Evolutionary conservation across 2,797 vertebrate species (phyloP), one percentile per base, ranked within the genome.

Genomic region (Hippopotamyrus pictus): DNA sequence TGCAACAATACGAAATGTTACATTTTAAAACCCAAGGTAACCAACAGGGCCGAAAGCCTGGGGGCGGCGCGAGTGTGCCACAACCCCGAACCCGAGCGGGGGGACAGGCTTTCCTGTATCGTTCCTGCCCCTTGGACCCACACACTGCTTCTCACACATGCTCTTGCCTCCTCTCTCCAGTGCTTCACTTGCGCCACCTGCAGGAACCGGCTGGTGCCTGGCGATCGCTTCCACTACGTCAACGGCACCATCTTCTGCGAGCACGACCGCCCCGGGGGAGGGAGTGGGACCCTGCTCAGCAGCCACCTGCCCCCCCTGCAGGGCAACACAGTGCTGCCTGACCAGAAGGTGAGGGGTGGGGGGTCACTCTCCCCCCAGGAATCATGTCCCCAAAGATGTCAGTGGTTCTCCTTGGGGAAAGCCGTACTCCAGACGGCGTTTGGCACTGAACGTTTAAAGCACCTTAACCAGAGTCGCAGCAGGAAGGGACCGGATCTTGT

Each of bases 121-220:
- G 25, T 5, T 69, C 62, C 62, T 14, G 62, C 25, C 62, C 62
- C 25, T 29, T 12, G 9, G 25, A 33, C 29, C 29, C 11, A 33
- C 37, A n/a, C 3, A 2, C 41, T 14, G 86, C 29, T 62, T 44
- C 54, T 88, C 33, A 88, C 33, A 4, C 37, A 14, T 25, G 6
- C 11, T 37, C 29, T 59, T 59, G 25, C 9, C 12, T 8, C 3
- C 33, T 5, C 9, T 19, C 37, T 89, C 44, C 91, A 97, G 97
- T 97, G 97, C 94, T 97, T 97, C 95, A 96, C 95, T 91, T 97
- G 97, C 89, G 95, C 96, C 90, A 97, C 96, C n/a, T 97, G 97
- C 91, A 94, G 96, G 92, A 96, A 95, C 94, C 93, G 96, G 89
- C 94, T 97, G 83, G 94, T 97, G 93, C 96, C 97, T 0, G 97